Evolutionary conservation across 2,888 invertebrate genomes (phyloP).

Genomic region (Xanthia togata): DNA sequence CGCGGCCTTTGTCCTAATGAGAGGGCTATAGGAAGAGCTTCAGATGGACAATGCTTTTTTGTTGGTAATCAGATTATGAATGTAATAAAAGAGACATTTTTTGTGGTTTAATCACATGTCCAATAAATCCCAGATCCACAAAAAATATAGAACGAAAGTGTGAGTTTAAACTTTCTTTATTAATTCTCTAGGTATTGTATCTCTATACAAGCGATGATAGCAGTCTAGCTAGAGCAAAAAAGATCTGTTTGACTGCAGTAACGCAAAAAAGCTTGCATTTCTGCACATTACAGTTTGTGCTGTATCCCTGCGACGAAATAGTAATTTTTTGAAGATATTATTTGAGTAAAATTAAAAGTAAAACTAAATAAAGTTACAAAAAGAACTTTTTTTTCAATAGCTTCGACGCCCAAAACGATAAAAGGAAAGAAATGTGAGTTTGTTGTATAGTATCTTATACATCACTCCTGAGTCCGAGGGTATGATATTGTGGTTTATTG

Average conservation of each 20-base stretch:
- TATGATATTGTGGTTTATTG: no score
- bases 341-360: neutral
- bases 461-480: no score
- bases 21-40: no score
- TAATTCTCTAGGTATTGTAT: no score
- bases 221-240: no score
- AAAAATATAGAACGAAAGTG: neutral
- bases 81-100: neutral
- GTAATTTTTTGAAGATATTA: neutral
- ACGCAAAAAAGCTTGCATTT: no score
- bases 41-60: neutral
- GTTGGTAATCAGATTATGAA: neutral
- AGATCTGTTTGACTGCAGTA: no score
- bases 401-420: neutral
- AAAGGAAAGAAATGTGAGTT: neutral
- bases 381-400: neutral
- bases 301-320: neutral
- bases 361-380: neutral
- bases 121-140: neutral
- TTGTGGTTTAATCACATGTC: neutral
- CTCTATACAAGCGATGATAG: no score
- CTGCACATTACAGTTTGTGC: no score
- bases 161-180: neutral
- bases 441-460: neutral
- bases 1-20: neutral